Conservation (phyloP, 2,113 vertebrate species). For the Cynocephalus volans region DNA sequence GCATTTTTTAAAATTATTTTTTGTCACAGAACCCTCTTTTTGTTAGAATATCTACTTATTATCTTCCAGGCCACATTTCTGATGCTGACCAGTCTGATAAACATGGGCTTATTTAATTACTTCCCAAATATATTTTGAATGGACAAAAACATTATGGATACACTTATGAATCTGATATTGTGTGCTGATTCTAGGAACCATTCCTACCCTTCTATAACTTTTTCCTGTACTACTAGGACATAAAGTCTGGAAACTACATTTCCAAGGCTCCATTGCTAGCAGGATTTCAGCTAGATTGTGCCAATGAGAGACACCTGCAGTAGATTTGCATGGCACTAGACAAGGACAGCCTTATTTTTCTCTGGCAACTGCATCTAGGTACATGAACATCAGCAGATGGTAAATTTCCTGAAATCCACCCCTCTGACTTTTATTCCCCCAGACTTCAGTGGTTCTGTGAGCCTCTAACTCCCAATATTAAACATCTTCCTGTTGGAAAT, state of each 20-base stretch:
- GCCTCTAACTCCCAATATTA: slow-evolving; percentile 33
- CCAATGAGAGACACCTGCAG: slow-evolving; percentile 26
- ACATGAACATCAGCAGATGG: background rate
- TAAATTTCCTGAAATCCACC: slow-evolving; percentile 34
- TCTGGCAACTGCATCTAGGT: slow-evolving; percentile 23
- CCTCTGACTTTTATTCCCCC: slow-evolving; percentile 25
- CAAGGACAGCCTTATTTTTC: slow-evolving; percentile 30
- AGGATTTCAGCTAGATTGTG: background rate
- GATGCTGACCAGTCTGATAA: slow-evolving; percentile 12
- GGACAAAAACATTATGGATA: background rate
- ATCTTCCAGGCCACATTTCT: background rate
- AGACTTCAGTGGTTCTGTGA: background rate
- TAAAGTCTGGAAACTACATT: slow-evolving; percentile 7
- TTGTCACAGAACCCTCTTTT: background rate
- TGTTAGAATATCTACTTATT: background rate
- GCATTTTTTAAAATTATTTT: background rate
- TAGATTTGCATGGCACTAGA: slow-evolving; percentile 4
- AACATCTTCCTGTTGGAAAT: slow-evolving; percentile 34
- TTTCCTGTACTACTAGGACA: background rate
- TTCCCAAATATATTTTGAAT: slow-evolving; percentile 51
- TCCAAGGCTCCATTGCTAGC: background rate
- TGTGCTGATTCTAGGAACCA: slow-evolving; percentile 36
- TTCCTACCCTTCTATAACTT: background rate
- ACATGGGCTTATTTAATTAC: background rate
- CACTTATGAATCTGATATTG: background rate